phyloP scores from a whole-genome alignment of 2,113 vertebrate genomes.

The Oncorhynchus masou region DNA sequence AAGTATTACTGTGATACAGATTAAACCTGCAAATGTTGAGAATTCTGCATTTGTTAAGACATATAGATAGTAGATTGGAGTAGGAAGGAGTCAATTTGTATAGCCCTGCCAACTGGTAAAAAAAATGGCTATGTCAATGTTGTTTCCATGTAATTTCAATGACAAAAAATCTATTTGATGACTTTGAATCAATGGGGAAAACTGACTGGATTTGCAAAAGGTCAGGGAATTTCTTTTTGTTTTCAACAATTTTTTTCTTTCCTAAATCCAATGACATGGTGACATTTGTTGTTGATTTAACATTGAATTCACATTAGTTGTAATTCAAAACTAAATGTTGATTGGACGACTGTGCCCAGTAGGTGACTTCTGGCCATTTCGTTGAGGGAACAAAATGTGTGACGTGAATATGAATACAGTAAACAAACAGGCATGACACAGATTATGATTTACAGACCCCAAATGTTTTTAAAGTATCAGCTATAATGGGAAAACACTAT shows the following conservation, averaged over 20 bases:
- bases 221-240: too few species aligned
- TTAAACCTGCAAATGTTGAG: slow-evolving; percentile 51
- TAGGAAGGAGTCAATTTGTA: slow-evolving; percentile 32
- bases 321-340: too few species aligned
- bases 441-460: neutral
- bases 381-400: slow-evolving; percentile 3
- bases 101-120: slow-evolving; percentile 1
- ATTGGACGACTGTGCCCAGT: too few species aligned
- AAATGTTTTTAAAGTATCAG: neutral
- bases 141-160: too few species aligned
- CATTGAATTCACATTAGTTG: too few species aligned
- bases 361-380: slow-evolving; percentile 19
- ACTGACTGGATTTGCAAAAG: too few species aligned
- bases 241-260: too few species aligned
- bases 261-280: too few species aligned
- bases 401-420: neutral
- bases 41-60: slow-evolving; percentile 77
- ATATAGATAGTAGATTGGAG: slow-evolving; percentile 55
- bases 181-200: too few species aligned
- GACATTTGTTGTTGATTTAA: too few species aligned
- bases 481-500: neutral
- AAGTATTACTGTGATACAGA: slow-evolving; percentile 82
- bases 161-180: too few species aligned
- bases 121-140: too few species aligned
- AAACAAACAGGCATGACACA: neutral